Base-by-base conservation (phyloP, 2,888 invertebrate species). In the Eupsilia transversa region DNA sequence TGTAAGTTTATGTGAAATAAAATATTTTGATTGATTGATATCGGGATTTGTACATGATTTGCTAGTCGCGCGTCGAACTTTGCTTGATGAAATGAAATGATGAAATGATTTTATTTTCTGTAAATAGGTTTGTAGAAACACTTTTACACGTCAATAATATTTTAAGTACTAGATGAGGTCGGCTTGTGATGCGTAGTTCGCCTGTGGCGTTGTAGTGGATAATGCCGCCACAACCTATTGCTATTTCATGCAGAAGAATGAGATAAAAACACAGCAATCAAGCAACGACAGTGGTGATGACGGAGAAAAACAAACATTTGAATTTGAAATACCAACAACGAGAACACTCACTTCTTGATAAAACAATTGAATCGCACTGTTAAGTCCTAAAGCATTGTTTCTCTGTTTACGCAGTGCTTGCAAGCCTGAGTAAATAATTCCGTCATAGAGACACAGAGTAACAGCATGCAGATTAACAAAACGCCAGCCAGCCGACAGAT, bases 391-490 rank as follows among this genome's bases (percentile, higher is more conserved):
- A 77, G 41, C 60, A 38, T 60, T 38, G 30, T 41, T 54, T 7
- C 30, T 30, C 30, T 49, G 35, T 77, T 54, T 46, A 60, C 57
- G 41, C n/a, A 43, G 33, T 35, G 46, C 54, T 60, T 68, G 46
- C 46, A 66, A 56, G 61, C 76, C 56, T 79, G 83, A 83, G 83
- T 82, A 80, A 80, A 83, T 82, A 82, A 79, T 61, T 71, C 41
- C 54, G 67, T 71, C 52, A 56, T 70, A 71, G 74, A 52, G 67
- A 68, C 52, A 56, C 74, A 71, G 74, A 52, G 70, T 72, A 77
- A 73, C 74, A 72, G 65, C 71, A 77, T 76, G 77, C 84, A 86
- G 82, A 77, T 64, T 57, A 68, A 70, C 71, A 75, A 74, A 73
- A 77, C 61, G 54, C 56, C 57, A 72, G 43, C 64, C 59, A 35